Conservation (phyloP, 1,140 invertebrate species). For the Lepidurus apus region DNA sequence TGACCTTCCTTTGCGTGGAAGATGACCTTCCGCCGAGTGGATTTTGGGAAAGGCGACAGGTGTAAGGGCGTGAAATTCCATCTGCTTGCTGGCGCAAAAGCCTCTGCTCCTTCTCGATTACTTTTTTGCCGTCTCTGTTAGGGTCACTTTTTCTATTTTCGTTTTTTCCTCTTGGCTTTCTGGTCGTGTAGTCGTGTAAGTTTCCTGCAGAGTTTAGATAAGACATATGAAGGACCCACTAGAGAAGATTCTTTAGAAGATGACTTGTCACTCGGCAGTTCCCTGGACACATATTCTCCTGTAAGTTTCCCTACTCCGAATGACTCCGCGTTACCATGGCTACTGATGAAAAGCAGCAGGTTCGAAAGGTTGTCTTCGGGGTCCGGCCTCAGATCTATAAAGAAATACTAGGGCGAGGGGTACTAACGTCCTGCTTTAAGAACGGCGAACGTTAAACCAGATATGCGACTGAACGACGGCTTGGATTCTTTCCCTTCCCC, state of each 20-base stretch:
- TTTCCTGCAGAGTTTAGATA: not conserved
- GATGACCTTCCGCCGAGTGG: not conserved
- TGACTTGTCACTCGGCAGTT: slow-evolving; percentile 2
- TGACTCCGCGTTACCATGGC: not conserved
- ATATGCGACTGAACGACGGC: too few species aligned
- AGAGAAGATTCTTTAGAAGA: not conserved
- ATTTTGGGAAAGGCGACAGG: not conserved
- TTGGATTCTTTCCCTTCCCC: too few species aligned
- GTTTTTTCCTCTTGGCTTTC: not conserved
- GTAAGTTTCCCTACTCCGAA: not conserved
- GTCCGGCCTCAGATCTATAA: too few species aligned
- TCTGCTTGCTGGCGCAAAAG: not conserved
- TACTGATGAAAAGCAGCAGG: slow-evolving; percentile 5
- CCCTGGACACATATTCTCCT: not conserved
- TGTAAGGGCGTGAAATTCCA: slow-evolving; percentile 8
- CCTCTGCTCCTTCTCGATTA: not conserved
- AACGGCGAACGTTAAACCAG: too few species aligned
- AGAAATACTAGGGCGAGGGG: too few species aligned
- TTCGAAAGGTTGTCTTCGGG: not conserved
- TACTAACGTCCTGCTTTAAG: too few species aligned
- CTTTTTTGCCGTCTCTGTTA: not conserved
- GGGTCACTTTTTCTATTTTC: not conserved
- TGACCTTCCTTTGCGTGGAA: not conserved
- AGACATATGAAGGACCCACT: not conserved
- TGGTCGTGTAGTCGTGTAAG: not conserved